Base-by-base conservation (phyloP, 1,140 invertebrate genomes). In the Leptinotarsa undecemlineata region DNA sequence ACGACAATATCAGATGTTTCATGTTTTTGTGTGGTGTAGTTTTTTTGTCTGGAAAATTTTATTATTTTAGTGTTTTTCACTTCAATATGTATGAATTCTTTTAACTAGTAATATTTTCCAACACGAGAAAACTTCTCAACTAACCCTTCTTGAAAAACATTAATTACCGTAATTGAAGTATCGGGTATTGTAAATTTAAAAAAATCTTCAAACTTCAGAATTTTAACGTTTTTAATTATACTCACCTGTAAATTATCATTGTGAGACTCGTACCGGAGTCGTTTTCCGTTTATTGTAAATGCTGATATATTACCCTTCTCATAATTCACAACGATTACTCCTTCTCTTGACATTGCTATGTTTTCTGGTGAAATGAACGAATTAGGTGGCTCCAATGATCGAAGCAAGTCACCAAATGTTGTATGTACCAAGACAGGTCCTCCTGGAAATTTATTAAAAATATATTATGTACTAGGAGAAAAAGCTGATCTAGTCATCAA, bases 371-470 rank as follows among this genome's bases (percentile, higher is more conserved):
- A 93, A n/a, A 87, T 87, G 81, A 94, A 95, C 48, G 92, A 90
- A 75, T 87, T 87, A 1, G 94, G 93, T 17, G 94, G 89, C 77
- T 97, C 95, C 60, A 98, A 85, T 1, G 96, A 97, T 70, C 97
- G 90, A 47, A 99, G 86, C n/a, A 99, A 87, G 86, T 99, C 98
- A 33, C 98, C 98, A 85, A 96, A 96, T n/a, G 97, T 98, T 61
- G 98, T 98, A 86, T 99, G 98, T 33, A 99, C 95, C 42, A 99
- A 89, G 68, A 98, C 95, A 6, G 96, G 95, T n/a, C 97, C 96
- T 87, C 93, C 96, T 98, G 71, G 79, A 80, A 74, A 72, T 51
- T 76, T 21, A 72, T 64, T 69, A 20, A 14, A 57, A 57, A 57
- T 17, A 57, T n/a, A 51, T 51, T 0, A 51, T 51, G 21, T 21